A percentile compares a stretch with the other conserved stretches of the same genome.
Evolutionary conservation across 2,888 invertebrate genomes (phyloP).

Genomic region (Fabriciana adippe): DNA sequence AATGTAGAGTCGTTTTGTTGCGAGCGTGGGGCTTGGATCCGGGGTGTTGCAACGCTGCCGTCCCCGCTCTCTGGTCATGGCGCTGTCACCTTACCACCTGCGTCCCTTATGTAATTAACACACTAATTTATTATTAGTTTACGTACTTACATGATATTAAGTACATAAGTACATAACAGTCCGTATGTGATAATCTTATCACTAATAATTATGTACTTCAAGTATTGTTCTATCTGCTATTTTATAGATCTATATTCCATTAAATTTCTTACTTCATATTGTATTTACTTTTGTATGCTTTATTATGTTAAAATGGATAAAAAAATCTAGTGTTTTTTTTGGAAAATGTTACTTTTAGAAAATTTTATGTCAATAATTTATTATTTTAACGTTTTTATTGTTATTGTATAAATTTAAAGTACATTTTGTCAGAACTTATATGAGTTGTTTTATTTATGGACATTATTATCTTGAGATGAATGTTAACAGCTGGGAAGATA

Average conservation of each 20-base stretch:
- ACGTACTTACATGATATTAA: background rate
- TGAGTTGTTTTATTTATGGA: background rate
- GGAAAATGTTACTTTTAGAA: background rate
- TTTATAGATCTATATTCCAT: too few species aligned
- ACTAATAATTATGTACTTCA: background rate
- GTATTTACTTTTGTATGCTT: too few species aligned
- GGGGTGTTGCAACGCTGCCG: slow-evolving; percentile 84
- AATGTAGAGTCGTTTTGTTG: slow-evolving; percentile 86
- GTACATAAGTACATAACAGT: background rate
- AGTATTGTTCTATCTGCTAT: background rate
- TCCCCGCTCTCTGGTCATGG: slow-evolving; percentile 84
- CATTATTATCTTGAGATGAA: too few species aligned
- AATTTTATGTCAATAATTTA: background rate
- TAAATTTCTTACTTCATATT: too few species aligned
- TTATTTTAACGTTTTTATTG: background rate
- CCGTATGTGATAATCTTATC: background rate
- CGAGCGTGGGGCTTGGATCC: slow-evolving; percentile 83
- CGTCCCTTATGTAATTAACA: slow-evolving; percentile 65
- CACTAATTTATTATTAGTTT: background rate
- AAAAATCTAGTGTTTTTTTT: background rate
- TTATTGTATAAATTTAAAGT: background rate
- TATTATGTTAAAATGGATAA: background rate
- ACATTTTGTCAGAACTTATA: background rate
- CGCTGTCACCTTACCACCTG: slow-evolving; percentile 73
- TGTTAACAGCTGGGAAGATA: too few species aligned